phyloP scores from a whole-genome alignment of 2,888 invertebrate genomes.

The Folsomia manolachei region DNA sequence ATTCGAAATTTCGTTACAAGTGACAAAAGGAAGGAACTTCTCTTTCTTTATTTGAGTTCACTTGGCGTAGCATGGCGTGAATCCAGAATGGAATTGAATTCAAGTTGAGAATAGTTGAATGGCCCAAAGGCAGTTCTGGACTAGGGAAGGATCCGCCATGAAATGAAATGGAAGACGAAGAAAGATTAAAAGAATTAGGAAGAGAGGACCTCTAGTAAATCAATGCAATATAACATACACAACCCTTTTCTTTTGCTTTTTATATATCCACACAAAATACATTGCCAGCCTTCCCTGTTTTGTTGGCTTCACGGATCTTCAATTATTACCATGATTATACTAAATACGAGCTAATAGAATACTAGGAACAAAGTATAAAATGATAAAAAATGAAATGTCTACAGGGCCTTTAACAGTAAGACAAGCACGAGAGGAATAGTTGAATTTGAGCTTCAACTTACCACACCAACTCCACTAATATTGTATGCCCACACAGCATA shows the following conservation, averaged over 20 bases:
- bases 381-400: slow-evolving; percentile 6
- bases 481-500: background rate
- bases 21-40: background rate
- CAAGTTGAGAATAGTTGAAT: background rate
- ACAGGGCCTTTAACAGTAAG: background rate
- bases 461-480: background rate
- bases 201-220: background rate
- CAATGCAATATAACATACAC: background rate
- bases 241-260: background rate
- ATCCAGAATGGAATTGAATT: no score
- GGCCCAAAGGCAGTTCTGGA: background rate
- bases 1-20: no score
- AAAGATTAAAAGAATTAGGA: background rate
- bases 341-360: slow-evolving; percentile 19
- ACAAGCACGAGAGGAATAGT: no score
- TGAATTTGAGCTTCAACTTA: background rate
- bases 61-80: background rate
- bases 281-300: background rate
- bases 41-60: background rate
- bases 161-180: background rate
- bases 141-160: background rate
- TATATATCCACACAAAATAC: no score
- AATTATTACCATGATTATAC: slow-evolving; percentile 12
- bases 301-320: slow-evolving; percentile 12
- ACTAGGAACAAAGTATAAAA: slow-evolving; percentile 6